phyloP scores from a whole-genome alignment of 2,113 vertebrate genomes.

The Muntiacus reevesi region DNA sequence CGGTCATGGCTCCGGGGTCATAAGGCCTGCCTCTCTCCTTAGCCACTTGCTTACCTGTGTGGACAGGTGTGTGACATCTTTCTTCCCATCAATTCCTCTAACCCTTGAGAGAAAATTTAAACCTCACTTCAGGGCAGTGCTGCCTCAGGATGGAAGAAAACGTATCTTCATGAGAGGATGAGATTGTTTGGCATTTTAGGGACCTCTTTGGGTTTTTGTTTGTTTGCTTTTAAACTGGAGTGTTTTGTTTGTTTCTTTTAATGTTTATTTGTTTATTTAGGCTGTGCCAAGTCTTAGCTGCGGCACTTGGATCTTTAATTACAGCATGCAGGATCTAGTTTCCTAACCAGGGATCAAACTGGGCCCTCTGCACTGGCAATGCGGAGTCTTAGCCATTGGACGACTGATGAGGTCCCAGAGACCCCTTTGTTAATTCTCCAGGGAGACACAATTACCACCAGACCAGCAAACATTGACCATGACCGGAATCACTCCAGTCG shows the following conservation, averaged over 20 bases:
- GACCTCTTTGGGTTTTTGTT: neutral
- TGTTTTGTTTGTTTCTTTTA: neutral
- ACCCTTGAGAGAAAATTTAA: neutral
- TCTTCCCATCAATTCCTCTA: neutral
- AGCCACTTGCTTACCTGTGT: neutral
- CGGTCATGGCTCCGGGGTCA: rapidly evolving
- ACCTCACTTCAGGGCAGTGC: neutral
- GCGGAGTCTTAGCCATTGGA: neutral
- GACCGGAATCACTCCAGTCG: rapidly evolving
- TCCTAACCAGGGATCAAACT: neutral
- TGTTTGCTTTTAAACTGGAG: neutral
- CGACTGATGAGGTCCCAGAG: neutral
- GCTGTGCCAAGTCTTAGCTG: neutral
- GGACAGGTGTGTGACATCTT: neutral
- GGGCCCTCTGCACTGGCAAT: neutral
- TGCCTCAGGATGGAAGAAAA: neutral
- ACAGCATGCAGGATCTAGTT: neutral
- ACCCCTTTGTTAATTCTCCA: neutral
- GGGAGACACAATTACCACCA: neutral
- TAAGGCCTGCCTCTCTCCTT: neutral
- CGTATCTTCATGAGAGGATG: neutral
- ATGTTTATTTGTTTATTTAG: neutral
- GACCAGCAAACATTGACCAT: rapidly evolving
- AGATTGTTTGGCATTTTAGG: rapidly evolving
- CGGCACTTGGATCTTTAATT: neutral